Evolutionary conservation across 2,888 invertebrate genomes (phyloP).

Genomic region (Lymantria dispar): DNA sequence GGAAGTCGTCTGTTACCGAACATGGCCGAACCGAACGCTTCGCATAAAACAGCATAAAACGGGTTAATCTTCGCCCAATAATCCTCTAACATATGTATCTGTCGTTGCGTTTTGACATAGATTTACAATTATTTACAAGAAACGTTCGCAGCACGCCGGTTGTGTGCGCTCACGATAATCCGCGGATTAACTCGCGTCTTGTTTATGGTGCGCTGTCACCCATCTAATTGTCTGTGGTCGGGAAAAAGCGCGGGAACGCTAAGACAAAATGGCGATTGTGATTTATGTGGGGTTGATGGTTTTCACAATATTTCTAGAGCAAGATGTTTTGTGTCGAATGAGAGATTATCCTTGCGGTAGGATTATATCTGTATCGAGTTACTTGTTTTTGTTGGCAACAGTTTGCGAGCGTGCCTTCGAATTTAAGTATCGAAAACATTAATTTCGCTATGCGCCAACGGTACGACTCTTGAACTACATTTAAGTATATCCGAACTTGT

Average conservation of each 20-base stretch:
- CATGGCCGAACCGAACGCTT: constrained; percentile 48
- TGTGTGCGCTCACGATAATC: constrained; percentile 71
- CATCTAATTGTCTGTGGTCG: constrained; percentile 70
- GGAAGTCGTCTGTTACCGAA: constrained; percentile 64
- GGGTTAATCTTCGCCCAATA: constrained; percentile 71
- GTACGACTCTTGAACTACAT: neutral
- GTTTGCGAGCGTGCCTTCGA: constrained; percentile 29
- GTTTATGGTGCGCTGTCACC: constrained; percentile 70
- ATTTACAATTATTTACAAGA: constrained; percentile 82
- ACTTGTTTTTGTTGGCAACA: constrained; percentile 71
- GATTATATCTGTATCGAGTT: constrained; percentile 57
- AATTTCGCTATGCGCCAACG: constrained; percentile 9
- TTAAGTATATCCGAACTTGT: no score
- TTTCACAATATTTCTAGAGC: constrained; percentile 72
- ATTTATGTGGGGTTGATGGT: constrained; percentile 64
- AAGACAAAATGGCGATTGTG: constrained; percentile 65
- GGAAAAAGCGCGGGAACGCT: constrained; percentile 63
- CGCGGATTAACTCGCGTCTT: constrained; percentile 67
- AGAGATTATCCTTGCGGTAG: constrained; percentile 57
- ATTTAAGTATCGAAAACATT: constrained; percentile 29
- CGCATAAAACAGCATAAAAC: constrained; percentile 71
- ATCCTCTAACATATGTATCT: constrained; percentile 79
- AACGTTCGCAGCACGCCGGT: constrained; percentile 59
- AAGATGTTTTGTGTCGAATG: constrained; percentile 77
- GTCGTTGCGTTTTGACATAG: constrained; percentile 80